Base-by-base conservation (phyloP, 2,113 vertebrate genomes). In the Saguinus imperator region DNA sequence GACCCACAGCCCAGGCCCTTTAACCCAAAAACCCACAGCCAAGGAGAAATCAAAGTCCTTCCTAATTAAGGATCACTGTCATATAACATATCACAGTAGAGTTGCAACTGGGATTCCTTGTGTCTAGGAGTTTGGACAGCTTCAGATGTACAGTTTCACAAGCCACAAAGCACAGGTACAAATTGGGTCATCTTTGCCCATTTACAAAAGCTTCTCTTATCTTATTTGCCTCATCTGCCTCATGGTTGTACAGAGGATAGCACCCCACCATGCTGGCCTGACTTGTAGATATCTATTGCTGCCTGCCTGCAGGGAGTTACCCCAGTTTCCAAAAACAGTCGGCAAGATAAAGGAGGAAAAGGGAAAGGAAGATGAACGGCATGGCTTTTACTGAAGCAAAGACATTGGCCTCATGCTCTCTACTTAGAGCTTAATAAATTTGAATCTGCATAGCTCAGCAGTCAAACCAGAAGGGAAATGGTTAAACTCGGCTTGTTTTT, bases 241-340 rank as follows among this genome's bases (percentile, higher is more conserved):
- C 58, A 0, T 52, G 58, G 75, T 66, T 43, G 64, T 57, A 55
- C 85, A 61, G 61, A 94, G 70, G 35, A 89, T 13, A 35, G 85
- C 82, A 72, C 72, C 37, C 23, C 0, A 23, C 32, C 0, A 57
- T 96, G 27, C 81, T 1, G 37, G 40, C 48, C 52, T 64, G n/a
- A 50, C 73, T n/a, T 50, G 37, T 40, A 73, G 37, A 3, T 86
- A 14, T 87, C 6, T 27, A 66, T 27, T 3, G 0, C 76, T 77
- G 16, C 52, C 37, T 40, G 37, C 37, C 37, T 40, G 37, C 37
- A 3, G 2, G 2, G 37, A 40, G 37, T 3, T 40, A 48, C 50
- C 95, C 80, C 76, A 58, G 0, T 95, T 97, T 70, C 92, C 83
- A 23, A 32, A 79, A 97, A 86, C 80, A 43, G 7, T 85, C 80